Evolutionary conservation across 2,113 vertebrate genomes (phyloP).

Genomic region (Eptatretus burgeri): DNA sequence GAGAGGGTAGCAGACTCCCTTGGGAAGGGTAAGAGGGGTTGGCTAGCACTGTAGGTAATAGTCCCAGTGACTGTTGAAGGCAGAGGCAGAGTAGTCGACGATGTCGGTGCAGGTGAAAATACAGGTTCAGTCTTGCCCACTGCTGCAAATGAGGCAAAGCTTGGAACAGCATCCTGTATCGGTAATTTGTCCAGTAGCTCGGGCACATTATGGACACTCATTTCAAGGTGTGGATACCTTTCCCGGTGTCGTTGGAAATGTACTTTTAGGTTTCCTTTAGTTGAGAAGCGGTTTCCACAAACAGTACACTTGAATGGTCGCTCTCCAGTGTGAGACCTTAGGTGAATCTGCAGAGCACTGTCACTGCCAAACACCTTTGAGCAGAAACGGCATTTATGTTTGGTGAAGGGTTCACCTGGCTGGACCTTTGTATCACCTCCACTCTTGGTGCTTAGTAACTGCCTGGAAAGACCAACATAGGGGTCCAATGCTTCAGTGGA

Average conservation of each 20-base stretch:
- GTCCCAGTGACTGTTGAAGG: no score
- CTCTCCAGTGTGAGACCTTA: slow-evolving; percentile 59
- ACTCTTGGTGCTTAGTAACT: neutral
- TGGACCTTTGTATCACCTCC: neutral
- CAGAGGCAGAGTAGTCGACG: no score
- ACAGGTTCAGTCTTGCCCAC: no score
- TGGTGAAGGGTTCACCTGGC: slow-evolving; percentile 16
- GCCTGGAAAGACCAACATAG: neutral
- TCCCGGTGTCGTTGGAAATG: slow-evolving; percentile 62
- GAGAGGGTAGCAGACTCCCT: no score
- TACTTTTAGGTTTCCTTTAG: slow-evolving; percentile 60
- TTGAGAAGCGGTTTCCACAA: slow-evolving; percentile 63
- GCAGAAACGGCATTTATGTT: slow-evolving; percentile 51
- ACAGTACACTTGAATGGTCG: slow-evolving; percentile 62
- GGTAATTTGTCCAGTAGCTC: slow-evolving; percentile 21
- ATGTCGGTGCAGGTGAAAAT: no score
- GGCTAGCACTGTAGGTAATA: no score
- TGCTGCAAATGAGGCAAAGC: no score
- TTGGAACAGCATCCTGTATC: slow-evolving; percentile 4
- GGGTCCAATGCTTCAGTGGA: neutral
- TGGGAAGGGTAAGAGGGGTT: no score
- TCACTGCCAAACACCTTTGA: slow-evolving; percentile 66
- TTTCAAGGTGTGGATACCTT: slow-evolving; percentile 52
- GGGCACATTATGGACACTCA: slow-evolving; percentile 38
- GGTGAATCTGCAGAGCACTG: slow-evolving; percentile 60